Conservation (phyloP, 2,113 vertebrate species). For the Paradisaea rubra region DNA sequence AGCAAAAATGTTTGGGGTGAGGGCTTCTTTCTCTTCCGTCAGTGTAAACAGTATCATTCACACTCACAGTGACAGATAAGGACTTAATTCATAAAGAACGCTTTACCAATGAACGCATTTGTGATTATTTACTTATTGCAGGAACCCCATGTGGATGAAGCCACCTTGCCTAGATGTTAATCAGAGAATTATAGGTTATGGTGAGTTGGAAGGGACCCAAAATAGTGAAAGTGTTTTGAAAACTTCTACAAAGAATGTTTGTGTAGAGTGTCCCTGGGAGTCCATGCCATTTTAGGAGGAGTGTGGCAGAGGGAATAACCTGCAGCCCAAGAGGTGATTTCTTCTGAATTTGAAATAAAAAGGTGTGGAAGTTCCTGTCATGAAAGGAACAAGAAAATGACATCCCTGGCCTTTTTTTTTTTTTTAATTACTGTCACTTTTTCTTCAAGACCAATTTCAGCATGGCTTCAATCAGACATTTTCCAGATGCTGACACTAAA, state of each 20-base stretch:
- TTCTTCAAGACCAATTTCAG: not conserved
- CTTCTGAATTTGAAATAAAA: not conserved
- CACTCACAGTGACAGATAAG: not conserved
- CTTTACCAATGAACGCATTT: not conserved
- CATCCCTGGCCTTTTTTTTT: not conserved
- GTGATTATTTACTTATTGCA: not conserved
- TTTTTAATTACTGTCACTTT: not conserved
- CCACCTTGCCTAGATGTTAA: not conserved
- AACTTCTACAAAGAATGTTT: not conserved
- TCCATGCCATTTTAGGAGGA: not conserved
- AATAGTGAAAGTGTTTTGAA: not conserved
- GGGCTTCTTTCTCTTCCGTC: not conserved
- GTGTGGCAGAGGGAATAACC: not conserved
- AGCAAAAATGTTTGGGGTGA: not conserved
- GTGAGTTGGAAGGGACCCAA: not conserved
- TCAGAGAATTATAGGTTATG: not conserved
- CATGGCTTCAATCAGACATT: not conserved
- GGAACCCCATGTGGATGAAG: not conserved
- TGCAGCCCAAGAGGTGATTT: not conserved
- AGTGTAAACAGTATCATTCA: not conserved
- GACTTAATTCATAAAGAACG: not conserved
- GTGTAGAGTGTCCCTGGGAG: not conserved
- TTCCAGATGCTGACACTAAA: not conserved
- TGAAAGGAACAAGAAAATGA: not conserved
- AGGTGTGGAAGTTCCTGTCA: not conserved